Conservation (phyloP, 2,113 vertebrate genomes). For the Hyperopisus bebe region DNA sequence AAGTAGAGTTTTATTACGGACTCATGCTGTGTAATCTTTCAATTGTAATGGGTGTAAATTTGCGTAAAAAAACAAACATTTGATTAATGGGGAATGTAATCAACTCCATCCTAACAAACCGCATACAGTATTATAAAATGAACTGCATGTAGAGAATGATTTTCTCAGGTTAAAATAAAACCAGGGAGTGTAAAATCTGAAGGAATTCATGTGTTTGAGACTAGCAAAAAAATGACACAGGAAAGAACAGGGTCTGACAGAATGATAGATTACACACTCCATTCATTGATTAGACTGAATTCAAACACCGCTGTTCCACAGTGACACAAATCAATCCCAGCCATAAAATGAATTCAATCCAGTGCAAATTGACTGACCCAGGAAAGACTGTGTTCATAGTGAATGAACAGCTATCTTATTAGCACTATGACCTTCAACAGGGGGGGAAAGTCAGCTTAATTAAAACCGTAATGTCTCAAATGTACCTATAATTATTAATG, state of each 20-base stretch:
- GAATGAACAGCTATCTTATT: slow-evolving; percentile 10
- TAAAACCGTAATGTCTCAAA: neutral
- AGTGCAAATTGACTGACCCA: slow-evolving; percentile 32
- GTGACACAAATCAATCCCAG: slow-evolving; percentile 41
- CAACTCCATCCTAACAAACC: neutral
- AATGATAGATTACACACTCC: slow-evolving; percentile 43
- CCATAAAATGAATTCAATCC: slow-evolving; percentile 41
- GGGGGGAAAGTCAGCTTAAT: neutral
- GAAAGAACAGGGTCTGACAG: slow-evolving; percentile 34
- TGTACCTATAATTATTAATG: neutral
- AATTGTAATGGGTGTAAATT: neutral
- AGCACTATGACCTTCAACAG: neutral
- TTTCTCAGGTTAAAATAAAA: neutral
- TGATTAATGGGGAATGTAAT: neutral
- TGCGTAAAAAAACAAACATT: neutral
- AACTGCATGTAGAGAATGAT: neutral
- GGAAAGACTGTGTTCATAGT: slow-evolving; percentile 17
- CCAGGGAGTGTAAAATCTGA: neutral
- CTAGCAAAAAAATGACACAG: slow-evolving; percentile 27
- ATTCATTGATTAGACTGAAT: slow-evolving; percentile 38
- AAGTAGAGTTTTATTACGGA: neutral
- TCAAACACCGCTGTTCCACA: slow-evolving; percentile 35
- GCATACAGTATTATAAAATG: neutral
- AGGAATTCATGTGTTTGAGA: neutral
- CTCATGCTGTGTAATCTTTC: neutral